A percentile compares a stretch with the other conserved stretches of the same genome.
Conservation (phyloP, 2,113 vertebrate species). For the Epinephelus cyanopodus region DNA sequence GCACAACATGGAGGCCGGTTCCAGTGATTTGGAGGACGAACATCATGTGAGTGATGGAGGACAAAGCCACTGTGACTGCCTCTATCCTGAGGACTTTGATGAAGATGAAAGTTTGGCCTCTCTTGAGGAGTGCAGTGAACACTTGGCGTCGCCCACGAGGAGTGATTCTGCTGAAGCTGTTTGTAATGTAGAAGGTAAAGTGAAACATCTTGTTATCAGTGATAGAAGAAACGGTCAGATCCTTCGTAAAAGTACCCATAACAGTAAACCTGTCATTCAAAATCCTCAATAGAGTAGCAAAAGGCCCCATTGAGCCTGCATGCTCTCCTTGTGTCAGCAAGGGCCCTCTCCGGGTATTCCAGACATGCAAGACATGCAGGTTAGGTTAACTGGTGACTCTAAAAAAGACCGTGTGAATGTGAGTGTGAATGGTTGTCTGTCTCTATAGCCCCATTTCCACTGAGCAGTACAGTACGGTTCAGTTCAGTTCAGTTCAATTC, state of each 20-base stretch:
- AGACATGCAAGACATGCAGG: no score
- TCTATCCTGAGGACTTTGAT: slow-evolving; percentile 87
- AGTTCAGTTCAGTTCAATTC: no score
- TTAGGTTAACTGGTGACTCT: no score
- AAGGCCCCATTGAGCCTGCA: no score
- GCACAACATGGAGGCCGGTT: not conserved
- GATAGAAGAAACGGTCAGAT: not conserved
- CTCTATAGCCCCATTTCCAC: no score
- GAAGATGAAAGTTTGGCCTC: slow-evolving; percentile 80
- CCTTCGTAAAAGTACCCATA: not conserved
- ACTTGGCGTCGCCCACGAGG: slow-evolving; percentile 43
- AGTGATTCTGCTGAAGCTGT: slow-evolving; percentile 36
- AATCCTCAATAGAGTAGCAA: no score
- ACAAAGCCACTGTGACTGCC: slow-evolving; percentile 59
- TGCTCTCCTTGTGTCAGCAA: no score
- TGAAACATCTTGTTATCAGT: not conserved
- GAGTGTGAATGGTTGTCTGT: no score
- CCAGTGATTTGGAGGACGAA: slow-evolving; percentile 33
- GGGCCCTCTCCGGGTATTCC: no score
- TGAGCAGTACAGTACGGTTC: no score
- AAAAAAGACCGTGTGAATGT: no score
- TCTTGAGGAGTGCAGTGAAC: slow-evolving; percentile 62
- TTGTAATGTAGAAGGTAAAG: slow-evolving; percentile 48
- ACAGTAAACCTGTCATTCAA: no score
- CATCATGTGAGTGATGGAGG: slow-evolving; percentile 51